Evolutionary conservation across 1,140 invertebrate species (phyloP).

Genomic region (Plectus sambesii): DNA sequence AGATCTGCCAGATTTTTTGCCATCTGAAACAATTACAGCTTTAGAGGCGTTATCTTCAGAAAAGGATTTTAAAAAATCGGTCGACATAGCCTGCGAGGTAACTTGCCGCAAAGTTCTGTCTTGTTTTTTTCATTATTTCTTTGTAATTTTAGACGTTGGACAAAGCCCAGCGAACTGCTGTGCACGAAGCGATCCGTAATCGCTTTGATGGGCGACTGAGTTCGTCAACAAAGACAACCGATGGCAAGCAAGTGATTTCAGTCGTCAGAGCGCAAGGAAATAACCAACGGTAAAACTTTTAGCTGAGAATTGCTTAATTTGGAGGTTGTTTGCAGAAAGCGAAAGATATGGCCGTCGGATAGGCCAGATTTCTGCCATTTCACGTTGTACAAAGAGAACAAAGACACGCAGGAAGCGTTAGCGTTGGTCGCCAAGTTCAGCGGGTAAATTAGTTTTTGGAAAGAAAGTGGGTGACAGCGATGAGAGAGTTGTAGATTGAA

Average conservation of each 20-base stretch:
- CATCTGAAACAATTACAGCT: constrained; percentile 8
- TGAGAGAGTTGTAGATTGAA: constrained; percentile 53
- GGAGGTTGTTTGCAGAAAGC: constrained; percentile 17
- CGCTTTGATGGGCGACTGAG: constrained; percentile 57
- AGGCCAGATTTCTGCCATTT: constrained; percentile 63
- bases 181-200: constrained; percentile 64
- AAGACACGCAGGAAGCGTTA: constrained; percentile 75
- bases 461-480: too few species aligned
- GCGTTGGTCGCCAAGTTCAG: constrained; percentile 54
- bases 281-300: constrained; percentile 3
- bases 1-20: constrained; percentile 10
- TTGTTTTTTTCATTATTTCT: constrained; percentile 15
- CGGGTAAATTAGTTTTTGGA: constrained; percentile 10
- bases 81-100: neutral
- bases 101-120: constrained; percentile 7
- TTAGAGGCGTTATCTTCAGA: neutral
- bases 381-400: constrained; percentile 81
- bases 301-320: too few species aligned
- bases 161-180: constrained; percentile 62
- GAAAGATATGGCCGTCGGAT: constrained; percentile 45
- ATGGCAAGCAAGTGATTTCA: constrained; percentile 2
- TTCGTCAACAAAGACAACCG: constrained; percentile 57
- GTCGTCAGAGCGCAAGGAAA: constrained; percentile 18
- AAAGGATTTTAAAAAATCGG: constrained; percentile 8
- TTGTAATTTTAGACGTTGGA: constrained; percentile 59